Percentiles rank a stretch among this genome's conserved stretches.
Evolutionary conservation across 2,113 vertebrate genomes (phyloP).

Genomic region (Clarias gariepinus): DNA sequence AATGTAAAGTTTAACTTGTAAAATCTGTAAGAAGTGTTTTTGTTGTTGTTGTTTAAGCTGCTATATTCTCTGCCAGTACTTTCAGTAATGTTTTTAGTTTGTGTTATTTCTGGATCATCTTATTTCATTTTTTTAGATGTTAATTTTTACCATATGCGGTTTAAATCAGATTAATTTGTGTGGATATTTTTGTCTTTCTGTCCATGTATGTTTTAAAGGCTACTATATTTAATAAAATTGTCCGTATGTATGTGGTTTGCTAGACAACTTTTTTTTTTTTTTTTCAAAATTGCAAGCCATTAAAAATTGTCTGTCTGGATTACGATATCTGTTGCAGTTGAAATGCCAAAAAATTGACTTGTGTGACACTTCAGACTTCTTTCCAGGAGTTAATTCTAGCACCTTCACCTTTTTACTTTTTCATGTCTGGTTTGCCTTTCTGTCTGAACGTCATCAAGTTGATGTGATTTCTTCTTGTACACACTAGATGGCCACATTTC

Average conservation of each 20-base stretch:
- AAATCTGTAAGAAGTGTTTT: background rate
- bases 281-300: background rate
- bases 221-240: background rate
- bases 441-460: background rate
- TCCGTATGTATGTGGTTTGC: background rate
- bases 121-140: background rate
- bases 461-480: background rate
- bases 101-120: background rate
- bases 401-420: background rate
- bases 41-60: background rate
- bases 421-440: background rate
- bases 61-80: background rate
- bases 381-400: background rate
- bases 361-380: background rate
- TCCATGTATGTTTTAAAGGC: background rate
- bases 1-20: background rate
- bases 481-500: slow-evolving; percentile 41
- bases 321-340: background rate
- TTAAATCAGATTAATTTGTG: background rate
- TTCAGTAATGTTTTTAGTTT: background rate
- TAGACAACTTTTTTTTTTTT: background rate
- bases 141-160: background rate
- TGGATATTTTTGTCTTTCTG: background rate
- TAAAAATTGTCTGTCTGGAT: background rate
- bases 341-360: background rate